Evolutionary conservation across 23 tunicate species (phyloP).

Genomic region (Botrylloides violaceus): DNA sequence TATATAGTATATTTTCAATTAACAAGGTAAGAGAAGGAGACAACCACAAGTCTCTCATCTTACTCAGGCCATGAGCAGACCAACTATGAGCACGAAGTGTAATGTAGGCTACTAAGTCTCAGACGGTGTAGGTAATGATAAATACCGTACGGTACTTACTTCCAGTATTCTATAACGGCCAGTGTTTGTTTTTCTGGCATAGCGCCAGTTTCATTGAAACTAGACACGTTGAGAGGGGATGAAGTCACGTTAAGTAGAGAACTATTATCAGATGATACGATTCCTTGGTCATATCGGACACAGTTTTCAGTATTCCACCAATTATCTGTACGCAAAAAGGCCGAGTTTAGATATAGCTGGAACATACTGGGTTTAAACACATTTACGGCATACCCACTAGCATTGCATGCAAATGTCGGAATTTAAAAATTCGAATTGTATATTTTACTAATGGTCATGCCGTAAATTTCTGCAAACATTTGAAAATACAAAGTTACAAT

Average conservation of each 20-base stretch:
- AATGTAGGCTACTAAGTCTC: no score
- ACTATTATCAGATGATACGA: neutral
- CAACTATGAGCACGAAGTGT: no score
- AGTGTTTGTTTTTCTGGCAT: conserved; percentile 11
- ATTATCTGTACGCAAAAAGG: conserved; percentile 36
- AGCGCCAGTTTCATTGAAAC: neutral
- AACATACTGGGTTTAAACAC: neutral
- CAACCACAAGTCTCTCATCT: no score
- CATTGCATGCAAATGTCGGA: neutral
- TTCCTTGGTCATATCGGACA: conserved; percentile 17
- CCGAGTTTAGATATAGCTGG: conserved; percentile 9
- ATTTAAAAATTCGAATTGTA: no score
- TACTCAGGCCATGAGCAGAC: no score
- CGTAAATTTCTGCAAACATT: no score
- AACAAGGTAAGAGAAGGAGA: no score
- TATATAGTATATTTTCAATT: neutral
- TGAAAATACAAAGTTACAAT: no score
- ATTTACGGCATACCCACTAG: neutral
- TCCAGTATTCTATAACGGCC: conserved; percentile 62
- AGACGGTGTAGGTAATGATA: no score
- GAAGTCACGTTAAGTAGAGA: neutral
- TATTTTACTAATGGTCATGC: no score
- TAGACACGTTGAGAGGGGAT: neutral
- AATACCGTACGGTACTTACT: conserved; percentile 21
- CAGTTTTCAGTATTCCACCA: conserved; percentile 71